These are phyloP conservation scores for Achroia grisella DNA, from an alignment of 1,140 invertebrate genomes.

Conservation along the genomic window DNA sequence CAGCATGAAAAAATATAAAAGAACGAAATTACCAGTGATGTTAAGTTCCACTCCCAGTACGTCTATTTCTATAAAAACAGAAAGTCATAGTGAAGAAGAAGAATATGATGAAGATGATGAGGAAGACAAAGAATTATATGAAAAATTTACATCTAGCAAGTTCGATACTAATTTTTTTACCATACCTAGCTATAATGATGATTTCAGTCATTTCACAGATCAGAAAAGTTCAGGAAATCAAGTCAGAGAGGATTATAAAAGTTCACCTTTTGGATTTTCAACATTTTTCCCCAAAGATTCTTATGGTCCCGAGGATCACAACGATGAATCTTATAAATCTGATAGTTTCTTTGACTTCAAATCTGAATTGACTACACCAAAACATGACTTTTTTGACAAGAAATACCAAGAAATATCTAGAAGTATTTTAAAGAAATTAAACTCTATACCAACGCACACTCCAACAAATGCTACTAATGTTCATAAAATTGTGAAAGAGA, in stretches of 20 bases:
- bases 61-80: constrained; percentile 20
- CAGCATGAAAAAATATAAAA: constrained; percentile 49
- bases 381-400: constrained; percentile 63
- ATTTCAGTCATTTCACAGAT: constrained; percentile 29
- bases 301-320: constrained; percentile 29
- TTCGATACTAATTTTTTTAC: constrained; percentile 49
- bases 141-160: constrained; percentile 45
- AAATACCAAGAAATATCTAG: constrained; percentile 53
- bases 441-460: constrained; percentile 39
- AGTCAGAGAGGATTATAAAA: constrained; percentile 36
- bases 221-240: constrained; percentile 29
- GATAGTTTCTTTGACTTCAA: constrained; percentile 55
- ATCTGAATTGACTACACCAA: constrained; percentile 59
- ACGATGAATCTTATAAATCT: constrained; percentile 42
- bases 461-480: constrained; percentile 38
- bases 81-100: constrained; percentile 28
- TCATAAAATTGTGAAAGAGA: constrained; percentile 42
- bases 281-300: constrained; percentile 45
- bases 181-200: constrained; percentile 45
- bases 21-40: constrained; percentile 38
- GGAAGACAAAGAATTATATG: constrained; percentile 37
- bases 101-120: constrained; percentile 33
- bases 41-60: neutral
- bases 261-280: constrained; percentile 42
- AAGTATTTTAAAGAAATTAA: constrained; percentile 55